Conservation (phyloP, 53 echinoderm and acorn worm genomes). For the Echinometra lucunter region DNA sequence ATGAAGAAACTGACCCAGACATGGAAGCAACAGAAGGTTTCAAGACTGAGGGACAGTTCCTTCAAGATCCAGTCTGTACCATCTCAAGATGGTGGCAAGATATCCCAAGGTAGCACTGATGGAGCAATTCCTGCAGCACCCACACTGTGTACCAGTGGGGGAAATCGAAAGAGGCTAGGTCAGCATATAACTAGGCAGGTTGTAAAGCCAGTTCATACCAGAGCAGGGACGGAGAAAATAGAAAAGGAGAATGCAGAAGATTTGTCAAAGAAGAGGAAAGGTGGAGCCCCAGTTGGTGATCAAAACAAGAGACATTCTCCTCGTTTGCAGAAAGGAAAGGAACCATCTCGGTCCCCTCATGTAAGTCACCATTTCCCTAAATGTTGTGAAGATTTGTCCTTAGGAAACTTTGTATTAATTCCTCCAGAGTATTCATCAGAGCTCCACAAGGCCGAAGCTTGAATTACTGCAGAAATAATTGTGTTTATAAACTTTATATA, state of each 20-base stretch:
- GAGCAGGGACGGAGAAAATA: background rate
- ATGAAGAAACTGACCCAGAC: conserved; percentile 91
- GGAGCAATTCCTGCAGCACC: background rate
- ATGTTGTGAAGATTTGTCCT: background rate
- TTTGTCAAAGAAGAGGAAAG: conserved; percentile 49
- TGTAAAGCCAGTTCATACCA: background rate
- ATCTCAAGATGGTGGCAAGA: conserved; percentile 17
- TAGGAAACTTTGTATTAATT: background rate
- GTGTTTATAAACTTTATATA: too few species aligned
- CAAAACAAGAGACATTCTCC: conserved; percentile 32
- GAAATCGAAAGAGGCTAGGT: conserved; percentile 25
- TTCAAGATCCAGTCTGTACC: background rate
- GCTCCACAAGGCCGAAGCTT: background rate
- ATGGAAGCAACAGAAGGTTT: conserved; percentile 90
- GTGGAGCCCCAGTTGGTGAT: background rate
- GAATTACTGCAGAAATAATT: too few species aligned
- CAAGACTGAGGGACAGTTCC: conserved; percentile 18
- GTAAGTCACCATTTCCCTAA: background rate
- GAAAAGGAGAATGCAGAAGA: conserved; percentile 32
- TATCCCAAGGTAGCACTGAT: conserved; percentile 43
- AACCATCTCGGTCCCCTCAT: background rate
- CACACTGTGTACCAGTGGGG: conserved; percentile 16
- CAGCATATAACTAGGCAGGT: conserved; percentile 60
- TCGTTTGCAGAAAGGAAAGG: conserved; percentile 5
- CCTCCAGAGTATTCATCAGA: background rate